Conservation (phyloP, 2,797 vertebrate species). For the Pipistrellus nathusii region DNA sequence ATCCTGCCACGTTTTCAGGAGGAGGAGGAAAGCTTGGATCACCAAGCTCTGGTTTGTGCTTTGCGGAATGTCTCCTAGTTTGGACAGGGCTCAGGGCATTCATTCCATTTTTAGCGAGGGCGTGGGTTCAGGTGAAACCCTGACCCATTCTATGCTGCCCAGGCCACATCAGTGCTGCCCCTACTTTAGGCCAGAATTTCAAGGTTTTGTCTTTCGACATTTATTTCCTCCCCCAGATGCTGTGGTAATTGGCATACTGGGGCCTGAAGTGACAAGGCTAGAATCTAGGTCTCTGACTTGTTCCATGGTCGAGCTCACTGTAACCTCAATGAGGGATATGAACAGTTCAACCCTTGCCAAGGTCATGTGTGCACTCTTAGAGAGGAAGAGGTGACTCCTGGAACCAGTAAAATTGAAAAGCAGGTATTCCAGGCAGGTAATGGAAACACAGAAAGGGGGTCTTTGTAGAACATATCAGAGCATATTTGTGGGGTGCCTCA, state of each 20-base stretch:
- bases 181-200: not conserved
- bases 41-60: not conserved
- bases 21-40: not conserved
- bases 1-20: slow-evolving; percentile 34
- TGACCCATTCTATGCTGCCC: not conserved
- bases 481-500: not conserved
- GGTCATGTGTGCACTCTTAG: not conserved
- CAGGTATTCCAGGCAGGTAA: not conserved
- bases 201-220: not conserved
- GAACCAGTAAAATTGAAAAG: not conserved
- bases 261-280: not conserved
- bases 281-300: not conserved
- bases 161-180: not conserved
- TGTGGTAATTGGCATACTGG: not conserved
- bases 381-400: not conserved
- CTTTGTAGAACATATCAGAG: not conserved
- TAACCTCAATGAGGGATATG: not conserved
- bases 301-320: not conserved
- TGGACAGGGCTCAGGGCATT: not conserved
- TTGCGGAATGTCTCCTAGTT: not conserved
- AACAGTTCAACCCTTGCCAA: not conserved
- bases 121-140: not conserved
- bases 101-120: not conserved
- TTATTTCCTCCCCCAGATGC: not conserved
- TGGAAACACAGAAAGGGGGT: not conserved